A percentile compares a stretch with the other conserved stretches of the same genome.
Evolutionary conservation across 1,140 invertebrate species (phyloP).

Genomic region (Drosophila murphyi): DNA sequence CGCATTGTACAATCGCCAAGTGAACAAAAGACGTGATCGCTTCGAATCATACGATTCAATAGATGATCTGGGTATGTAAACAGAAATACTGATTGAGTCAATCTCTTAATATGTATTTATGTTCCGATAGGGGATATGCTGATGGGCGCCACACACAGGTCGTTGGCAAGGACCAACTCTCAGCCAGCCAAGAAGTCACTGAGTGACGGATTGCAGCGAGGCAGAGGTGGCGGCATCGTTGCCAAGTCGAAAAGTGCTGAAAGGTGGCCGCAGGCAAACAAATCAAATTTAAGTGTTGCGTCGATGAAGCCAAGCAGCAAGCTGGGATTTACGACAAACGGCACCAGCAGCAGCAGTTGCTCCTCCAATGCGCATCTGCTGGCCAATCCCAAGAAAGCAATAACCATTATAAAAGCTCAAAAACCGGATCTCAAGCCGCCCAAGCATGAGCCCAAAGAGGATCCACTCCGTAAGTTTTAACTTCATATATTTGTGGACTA

Average conservation of each 20-base stretch:
- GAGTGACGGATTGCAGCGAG: slow-evolving; percentile 6
- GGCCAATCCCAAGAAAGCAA: slow-evolving; percentile 40
- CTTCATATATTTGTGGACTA: neutral
- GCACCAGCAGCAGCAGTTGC: slow-evolving; percentile 24
- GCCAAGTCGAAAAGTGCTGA: slow-evolving; percentile 14
- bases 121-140: slow-evolving; percentile 47
- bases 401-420: slow-evolving; percentile 61
- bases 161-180: slow-evolving; percentile 25
- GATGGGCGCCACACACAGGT: slow-evolving; percentile 47
- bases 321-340: slow-evolving; percentile 24
- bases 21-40: slow-evolving; percentile 44
- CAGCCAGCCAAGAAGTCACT: slow-evolving; percentile 26
- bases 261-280: neutral
- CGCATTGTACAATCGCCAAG: slow-evolving; percentile 44
- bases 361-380: slow-evolving; percentile 6
- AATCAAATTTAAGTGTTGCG: slow-evolving; percentile 1
- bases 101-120: neutral
- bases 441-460: slow-evolving; percentile 60
- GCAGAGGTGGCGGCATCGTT: slow-evolving; percentile 2
- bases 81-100: neutral
- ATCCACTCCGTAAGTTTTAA: slow-evolving; percentile 59
- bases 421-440: slow-evolving; percentile 43
- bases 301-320: slow-evolving; percentile 6
- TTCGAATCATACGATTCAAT: slow-evolving; percentile 56
- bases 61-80: slow-evolving; percentile 59